Evolutionary conservation across 2,113 vertebrate genomes (phyloP), one percentile per base, ranked within the genome.

Genomic region (Scartelaos histophorus): DNA sequence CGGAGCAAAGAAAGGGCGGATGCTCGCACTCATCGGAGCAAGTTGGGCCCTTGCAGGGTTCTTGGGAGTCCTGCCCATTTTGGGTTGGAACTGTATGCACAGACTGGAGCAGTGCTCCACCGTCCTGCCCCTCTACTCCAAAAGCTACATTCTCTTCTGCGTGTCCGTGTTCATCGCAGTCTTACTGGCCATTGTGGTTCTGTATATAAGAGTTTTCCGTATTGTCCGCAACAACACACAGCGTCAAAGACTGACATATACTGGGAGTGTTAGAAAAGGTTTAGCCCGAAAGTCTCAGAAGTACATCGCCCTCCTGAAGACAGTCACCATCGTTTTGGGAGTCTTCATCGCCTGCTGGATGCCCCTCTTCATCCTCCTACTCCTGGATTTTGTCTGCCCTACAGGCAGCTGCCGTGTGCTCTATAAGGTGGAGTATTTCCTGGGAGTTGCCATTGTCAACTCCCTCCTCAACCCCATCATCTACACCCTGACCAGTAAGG

Each of bases 41-140:
- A 95, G 94, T 76, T 98, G 96, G 96, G 91, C 90, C 2, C 43
- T 90, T 4, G 91, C 96, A 2, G 82, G 91, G 38, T 83, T 95
- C 19, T 81, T 98, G 1, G 96, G 95, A 3, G 85, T 94, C 0
- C 85, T 97, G 45, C 96, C 96, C 0, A 89, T 94, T 15, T 29
- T 98, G 71, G 96, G 96, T 0, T 97, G 96, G 96, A 98, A 98
- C 76, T 98, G 96, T 78, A 91, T 98, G 3, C 82, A 81, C 12
- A 79, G 71, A n/a, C 88, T 97, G 66, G 79, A 91, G 0, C 70
- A 84, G 7, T 98, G 96, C 76, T 97, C 96, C 67, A 97, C 94
- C 0, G 93, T 97, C 12, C 88, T 98, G 29, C 96, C 96, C 0
- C 95, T 97, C 67, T 98, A 95, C 29, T 90, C 95, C 80, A 96